These are phyloP conservation scores for Anabas testudineus DNA, from an alignment of 2,797 vertebrate genomes.

Conservation along the genomic window DNA sequence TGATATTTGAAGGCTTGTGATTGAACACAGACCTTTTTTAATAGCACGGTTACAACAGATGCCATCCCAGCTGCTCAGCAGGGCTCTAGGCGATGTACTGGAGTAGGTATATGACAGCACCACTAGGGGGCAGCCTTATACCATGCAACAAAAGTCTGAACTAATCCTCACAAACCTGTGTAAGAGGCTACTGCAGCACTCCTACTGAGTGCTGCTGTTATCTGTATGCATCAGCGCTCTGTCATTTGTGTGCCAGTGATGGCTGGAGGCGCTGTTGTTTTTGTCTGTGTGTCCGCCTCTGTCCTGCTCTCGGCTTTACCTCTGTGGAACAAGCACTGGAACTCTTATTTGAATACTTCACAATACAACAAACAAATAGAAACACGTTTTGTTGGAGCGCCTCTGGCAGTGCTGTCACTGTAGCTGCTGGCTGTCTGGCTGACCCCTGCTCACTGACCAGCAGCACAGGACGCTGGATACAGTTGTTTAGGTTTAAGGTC, in stretches of 20 bases:
- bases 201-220: neutral
- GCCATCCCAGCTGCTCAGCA: constrained; percentile 36
- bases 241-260: constrained; percentile 2
- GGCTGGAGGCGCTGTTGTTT: constrained; percentile 18
- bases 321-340: constrained; percentile 13
- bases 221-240: constrained; percentile 18
- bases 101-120: neutral
- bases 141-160: neutral
- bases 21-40: constrained; percentile 37
- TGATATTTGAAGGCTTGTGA: constrained; percentile 37
- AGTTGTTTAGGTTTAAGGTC: constrained; percentile 2
- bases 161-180: neutral
- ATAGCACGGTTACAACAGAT: constrained; percentile 46
- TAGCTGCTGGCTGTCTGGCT: neutral
- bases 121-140: constrained; percentile 55
- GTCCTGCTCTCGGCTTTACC: constrained; percentile 23
- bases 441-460: neutral
- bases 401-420: neutral
- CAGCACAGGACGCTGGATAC: neutral
- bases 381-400: neutral
- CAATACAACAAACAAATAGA: constrained; percentile 10
- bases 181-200: constrained; percentile 5
- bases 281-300: neutral
- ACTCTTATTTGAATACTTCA: constrained; percentile 20
- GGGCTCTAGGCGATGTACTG: neutral